Evolutionary conservation across 2,888 invertebrate genomes (phyloP).

Genomic region (Gerris lacustris): DNA sequence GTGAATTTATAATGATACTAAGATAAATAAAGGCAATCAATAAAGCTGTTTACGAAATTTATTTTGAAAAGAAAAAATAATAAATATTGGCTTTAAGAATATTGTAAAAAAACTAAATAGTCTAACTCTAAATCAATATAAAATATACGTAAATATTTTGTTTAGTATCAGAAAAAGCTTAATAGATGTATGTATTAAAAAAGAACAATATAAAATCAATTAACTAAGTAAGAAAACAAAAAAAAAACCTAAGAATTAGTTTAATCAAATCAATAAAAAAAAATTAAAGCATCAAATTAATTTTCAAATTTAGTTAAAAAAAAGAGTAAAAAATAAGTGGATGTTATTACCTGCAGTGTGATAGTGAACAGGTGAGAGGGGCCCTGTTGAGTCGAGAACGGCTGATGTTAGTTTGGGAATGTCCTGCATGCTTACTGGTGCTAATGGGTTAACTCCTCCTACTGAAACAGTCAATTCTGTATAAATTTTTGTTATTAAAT

Average conservation of each 20-base stretch:
- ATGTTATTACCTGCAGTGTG: slow-evolving; percentile 53
- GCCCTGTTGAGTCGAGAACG: slow-evolving; percentile 48
- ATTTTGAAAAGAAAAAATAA: too few species aligned
- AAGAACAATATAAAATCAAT: too few species aligned
- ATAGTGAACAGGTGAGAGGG: slow-evolving; percentile 47
- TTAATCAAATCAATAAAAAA: slow-evolving; percentile 1
- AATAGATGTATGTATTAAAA: too few species aligned
- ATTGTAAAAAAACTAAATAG: too few species aligned
- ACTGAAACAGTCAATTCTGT: slow-evolving; percentile 21
- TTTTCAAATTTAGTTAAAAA: background rate
- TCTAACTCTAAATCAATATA: too few species aligned
- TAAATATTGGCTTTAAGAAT: too few species aligned
- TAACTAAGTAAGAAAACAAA: slow-evolving; percentile 6
- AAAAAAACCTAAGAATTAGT: slow-evolving; percentile 7
- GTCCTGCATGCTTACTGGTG: slow-evolving; percentile 63
- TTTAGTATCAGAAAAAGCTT: too few species aligned
- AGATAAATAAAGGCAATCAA: too few species aligned
- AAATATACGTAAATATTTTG: too few species aligned
- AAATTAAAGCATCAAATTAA: slow-evolving; percentile 2
- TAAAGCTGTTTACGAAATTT: too few species aligned
- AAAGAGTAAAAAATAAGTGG: background rate
- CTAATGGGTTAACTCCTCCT: slow-evolving; percentile 48
- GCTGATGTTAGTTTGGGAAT: slow-evolving; percentile 50
- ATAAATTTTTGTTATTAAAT: background rate
- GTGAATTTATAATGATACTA: too few species aligned